phyloP scores from a whole-genome alignment of 2,797 vertebrate species.

The Protosalanx chinensis region DNA sequence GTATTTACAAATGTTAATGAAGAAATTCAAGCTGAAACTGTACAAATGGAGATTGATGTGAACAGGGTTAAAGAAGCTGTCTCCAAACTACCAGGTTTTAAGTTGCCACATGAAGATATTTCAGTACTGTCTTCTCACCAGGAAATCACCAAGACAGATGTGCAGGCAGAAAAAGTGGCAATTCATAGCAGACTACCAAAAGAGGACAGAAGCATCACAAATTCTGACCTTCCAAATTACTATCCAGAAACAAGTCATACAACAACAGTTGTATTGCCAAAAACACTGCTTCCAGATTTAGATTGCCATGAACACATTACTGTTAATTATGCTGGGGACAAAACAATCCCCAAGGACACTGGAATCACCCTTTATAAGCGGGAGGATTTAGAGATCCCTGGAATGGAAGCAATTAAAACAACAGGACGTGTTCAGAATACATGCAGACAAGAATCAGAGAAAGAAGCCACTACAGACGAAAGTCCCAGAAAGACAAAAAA shows the following conservation, averaged over 20 bases:
- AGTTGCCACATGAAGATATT: conserved; percentile 70
- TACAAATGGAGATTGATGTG: conserved; percentile 68
- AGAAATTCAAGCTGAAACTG: conserved; percentile 48
- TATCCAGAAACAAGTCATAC: conserved; percentile 46
- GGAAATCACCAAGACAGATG: conserved; percentile 72
- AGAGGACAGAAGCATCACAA: conserved; percentile 36
- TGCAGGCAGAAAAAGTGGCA: conserved; percentile 70
- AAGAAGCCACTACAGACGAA: background rate
- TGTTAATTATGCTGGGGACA: conserved; percentile 45
- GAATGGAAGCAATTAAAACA: conserved; percentile 29
- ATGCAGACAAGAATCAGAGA: conserved; percentile 6
- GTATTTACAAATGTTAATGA: conserved; percentile 35
- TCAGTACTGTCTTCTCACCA: conserved; percentile 69
- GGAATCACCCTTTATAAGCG: conserved; percentile 50
- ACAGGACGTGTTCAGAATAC: background rate
- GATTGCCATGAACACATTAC: conserved; percentile 44
- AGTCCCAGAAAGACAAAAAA: conserved; percentile 54
- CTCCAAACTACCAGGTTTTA: conserved; percentile 75
- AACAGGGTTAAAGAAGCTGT: conserved; percentile 74
- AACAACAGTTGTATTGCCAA: conserved; percentile 47
- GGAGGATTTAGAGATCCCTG: conserved; percentile 43
- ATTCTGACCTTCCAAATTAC: conserved; percentile 32
- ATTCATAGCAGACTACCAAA: conserved; percentile 59
- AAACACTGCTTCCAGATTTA: conserved; percentile 44
- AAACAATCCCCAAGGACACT: conserved; percentile 34